These are phyloP conservation scores for Rhorus exstirpatorius DNA, from an alignment of 2,888 invertebrate genomes.

Conservation along the genomic window DNA sequence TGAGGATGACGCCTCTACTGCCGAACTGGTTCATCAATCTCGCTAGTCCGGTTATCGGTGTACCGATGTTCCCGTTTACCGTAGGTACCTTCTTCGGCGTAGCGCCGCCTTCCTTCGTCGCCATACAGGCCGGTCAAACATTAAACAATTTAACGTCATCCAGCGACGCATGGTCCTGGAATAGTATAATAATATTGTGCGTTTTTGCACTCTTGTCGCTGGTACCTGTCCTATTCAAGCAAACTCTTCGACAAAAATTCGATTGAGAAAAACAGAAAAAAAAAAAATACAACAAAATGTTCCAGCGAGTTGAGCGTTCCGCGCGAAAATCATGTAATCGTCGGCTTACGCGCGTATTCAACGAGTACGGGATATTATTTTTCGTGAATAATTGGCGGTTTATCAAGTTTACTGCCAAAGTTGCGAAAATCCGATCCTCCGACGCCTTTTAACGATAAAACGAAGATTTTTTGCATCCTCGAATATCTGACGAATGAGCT, in stretches of 20 bases:
- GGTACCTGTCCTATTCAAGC: conserved; percentile 95
- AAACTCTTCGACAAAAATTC: conserved; percentile 92
- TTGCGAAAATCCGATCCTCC: no score
- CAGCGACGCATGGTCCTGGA: conserved; percentile 95
- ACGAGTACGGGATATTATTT: no score
- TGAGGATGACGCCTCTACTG: conserved; percentile 98
- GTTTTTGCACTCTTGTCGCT: conserved; percentile 94
- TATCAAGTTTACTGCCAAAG: no score
- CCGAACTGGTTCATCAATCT: conserved; percentile 99
- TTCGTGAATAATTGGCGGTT: no score
- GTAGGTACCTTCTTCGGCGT: conserved; percentile 98
- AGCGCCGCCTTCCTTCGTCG: conserved; percentile 98
- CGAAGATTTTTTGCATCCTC: not conserved
- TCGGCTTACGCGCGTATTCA: no score
- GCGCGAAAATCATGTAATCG: no score
- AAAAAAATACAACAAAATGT: no score
- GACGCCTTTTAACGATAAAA: no score
- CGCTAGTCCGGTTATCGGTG: conserved; percentile 98
- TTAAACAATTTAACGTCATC: conserved; percentile 96
- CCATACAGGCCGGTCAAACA: conserved; percentile 99
- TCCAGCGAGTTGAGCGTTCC: no score
- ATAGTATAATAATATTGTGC: conserved; percentile 92
- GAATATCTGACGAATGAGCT: no score
- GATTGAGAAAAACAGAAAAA: no score
- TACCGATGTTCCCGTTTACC: conserved; percentile 96